A percentile compares a stretch with the other conserved stretches of the same genome.
phyloP scores from a whole-genome alignment of 2,113 vertebrate species.

The Cinclus cinclus region DNA sequence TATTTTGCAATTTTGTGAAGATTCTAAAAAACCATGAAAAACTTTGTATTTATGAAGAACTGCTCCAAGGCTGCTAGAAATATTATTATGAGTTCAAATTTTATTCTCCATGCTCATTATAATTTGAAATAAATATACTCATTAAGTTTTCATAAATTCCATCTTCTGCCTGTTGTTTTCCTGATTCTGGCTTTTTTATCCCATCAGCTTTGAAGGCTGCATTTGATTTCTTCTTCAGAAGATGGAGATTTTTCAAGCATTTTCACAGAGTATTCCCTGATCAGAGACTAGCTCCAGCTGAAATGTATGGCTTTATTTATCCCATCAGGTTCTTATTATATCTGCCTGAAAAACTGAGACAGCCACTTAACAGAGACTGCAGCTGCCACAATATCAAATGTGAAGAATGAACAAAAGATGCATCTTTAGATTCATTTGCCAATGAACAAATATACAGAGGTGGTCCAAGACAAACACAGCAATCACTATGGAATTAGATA shows the following conservation, averaged over 20 bases:
- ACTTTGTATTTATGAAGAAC: neutral
- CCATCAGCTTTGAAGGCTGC: neutral
- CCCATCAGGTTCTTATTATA: constrained; percentile 16
- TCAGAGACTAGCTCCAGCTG: constrained; percentile 20
- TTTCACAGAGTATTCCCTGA: constrained; percentile 28
- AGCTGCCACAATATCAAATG: constrained; percentile 10
- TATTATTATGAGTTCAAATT: neutral
- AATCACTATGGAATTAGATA: neutral
- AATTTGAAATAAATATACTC: constrained; percentile 7
- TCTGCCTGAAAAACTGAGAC: constrained; percentile 15
- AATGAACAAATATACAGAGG: neutral
- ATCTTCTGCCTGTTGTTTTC: constrained; percentile 21
- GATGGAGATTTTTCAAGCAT: constrained; percentile 5
- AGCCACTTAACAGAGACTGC: neutral
- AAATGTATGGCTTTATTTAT: constrained; percentile 46
- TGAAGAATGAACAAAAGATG: neutral
- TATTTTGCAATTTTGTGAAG: neutral
- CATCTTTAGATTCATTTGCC: neutral
- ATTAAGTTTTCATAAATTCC: constrained; percentile 31
- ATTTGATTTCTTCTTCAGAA: constrained; percentile 46
- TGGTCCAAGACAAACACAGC: neutral
- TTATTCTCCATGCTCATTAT: neutral
- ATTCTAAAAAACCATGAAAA: neutral
- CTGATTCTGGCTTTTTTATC: neutral
- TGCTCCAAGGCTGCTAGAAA: neutral